Conservation (phyloP, 2,113 vertebrate genomes). For the Propithecus coquereli region DNA sequence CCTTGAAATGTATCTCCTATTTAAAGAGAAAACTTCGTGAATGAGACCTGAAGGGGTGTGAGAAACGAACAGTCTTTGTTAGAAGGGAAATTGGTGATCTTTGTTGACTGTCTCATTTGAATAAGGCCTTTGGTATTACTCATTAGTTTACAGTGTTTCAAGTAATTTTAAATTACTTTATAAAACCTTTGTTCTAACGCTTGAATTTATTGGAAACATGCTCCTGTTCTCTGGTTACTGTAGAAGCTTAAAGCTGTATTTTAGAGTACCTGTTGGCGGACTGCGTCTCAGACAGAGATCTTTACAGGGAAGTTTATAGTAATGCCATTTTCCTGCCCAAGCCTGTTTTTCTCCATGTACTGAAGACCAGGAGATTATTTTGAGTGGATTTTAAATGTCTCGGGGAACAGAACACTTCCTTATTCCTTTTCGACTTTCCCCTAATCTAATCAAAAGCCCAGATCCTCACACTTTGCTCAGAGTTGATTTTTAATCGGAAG, state of each 20-base stretch:
- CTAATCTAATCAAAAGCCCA: background rate
- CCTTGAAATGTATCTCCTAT: background rate
- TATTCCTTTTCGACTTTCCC: background rate
- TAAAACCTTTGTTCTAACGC: background rate
- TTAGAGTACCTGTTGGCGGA: background rate
- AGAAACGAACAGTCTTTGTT: background rate
- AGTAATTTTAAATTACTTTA: conserved; percentile 39
- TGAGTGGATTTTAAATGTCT: conserved; percentile 31
- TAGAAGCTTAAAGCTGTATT: background rate
- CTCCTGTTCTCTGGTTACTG: background rate
- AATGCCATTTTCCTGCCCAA: background rate
- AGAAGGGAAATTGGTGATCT: background rate
- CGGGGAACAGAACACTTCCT: background rate
- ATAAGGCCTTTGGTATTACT: background rate
- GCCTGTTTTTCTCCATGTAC: background rate
- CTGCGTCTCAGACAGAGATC: background rate
- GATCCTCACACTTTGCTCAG: background rate
- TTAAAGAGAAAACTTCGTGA: background rate
- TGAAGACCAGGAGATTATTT: conserved; percentile 14
- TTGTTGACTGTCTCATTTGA: conserved; percentile 24
- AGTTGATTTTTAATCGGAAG: background rate
- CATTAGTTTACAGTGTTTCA: conserved; percentile 11
- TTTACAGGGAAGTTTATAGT: background rate
- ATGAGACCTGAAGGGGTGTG: background rate
- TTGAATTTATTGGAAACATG: background rate